Evolutionary conservation across 2,797 vertebrate species (phyloP).

Genomic region (Danionella dracula): DNA sequence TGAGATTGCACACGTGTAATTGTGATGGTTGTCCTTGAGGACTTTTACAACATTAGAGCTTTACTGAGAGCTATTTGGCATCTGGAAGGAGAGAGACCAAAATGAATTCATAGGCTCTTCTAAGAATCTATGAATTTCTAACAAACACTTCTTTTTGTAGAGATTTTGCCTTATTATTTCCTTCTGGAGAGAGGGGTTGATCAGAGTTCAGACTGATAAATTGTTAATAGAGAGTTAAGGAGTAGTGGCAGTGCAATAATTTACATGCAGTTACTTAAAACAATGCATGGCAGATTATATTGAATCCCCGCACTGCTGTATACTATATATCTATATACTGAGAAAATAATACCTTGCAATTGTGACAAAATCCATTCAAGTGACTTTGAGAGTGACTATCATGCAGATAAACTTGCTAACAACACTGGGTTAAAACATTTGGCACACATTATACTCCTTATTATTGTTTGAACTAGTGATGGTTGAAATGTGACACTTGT

Average conservation of each 20-base stretch:
- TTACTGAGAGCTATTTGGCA: slow-evolving; percentile 16
- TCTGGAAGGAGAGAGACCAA: not conserved
- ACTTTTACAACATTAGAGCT: not conserved
- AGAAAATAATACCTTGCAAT: too few relatives aligned
- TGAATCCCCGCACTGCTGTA: too few relatives aligned
- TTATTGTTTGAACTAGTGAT: too few relatives aligned
- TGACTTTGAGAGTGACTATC: too few relatives aligned
- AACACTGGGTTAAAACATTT: too few relatives aligned
- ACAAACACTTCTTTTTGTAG: slow-evolving; percentile 8
- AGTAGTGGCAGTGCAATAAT: slow-evolving; percentile 5
- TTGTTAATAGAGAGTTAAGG: slow-evolving; percentile 10
- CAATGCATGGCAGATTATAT: not conserved
- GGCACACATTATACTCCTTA: too few relatives aligned
- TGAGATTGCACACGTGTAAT: slow-evolving; percentile 5
- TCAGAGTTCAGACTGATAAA: not conserved
- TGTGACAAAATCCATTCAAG: too few relatives aligned
- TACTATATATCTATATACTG: too few relatives aligned
- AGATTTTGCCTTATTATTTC: not conserved
- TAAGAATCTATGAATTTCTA: not conserved
- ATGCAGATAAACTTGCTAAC: too few relatives aligned
- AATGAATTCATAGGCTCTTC: not conserved
- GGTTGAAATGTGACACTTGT: too few relatives aligned
- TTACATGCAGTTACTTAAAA: slow-evolving; percentile 1
- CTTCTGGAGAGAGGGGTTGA: not conserved
- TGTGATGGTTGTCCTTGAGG: slow-evolving; percentile 10